A percentile compares a stretch with the other conserved stretches of the same genome.
phyloP scores from a whole-genome alignment of 1,140 invertebrate species.

The Sarcophaga bullata region DNA sequence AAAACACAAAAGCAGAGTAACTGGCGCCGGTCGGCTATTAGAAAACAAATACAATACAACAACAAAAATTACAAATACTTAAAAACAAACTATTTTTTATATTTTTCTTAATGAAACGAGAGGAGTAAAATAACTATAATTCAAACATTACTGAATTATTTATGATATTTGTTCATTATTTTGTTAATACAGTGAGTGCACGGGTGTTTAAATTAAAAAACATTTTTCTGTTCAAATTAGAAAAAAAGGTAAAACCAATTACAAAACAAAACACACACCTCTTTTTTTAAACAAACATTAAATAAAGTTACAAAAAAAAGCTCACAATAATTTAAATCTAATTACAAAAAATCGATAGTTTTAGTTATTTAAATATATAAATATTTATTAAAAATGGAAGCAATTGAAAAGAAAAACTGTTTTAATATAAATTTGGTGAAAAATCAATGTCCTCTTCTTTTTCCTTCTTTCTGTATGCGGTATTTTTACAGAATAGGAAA shows the following conservation, averaged over 20 bases:
- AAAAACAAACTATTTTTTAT: neutral
- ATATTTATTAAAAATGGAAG: neutral
- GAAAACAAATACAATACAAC: neutral
- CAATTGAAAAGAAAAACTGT: neutral
- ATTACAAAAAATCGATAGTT: no score
- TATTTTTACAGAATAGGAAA: neutral
- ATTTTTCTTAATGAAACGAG: neutral
- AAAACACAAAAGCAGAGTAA: constrained; percentile 18
- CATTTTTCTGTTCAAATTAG: no score
- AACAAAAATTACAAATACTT: neutral
- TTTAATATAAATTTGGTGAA: constrained; percentile 18
- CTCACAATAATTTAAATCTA: no score
- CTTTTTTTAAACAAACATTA: no score
- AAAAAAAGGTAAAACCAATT: no score
- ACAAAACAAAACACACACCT: no score
- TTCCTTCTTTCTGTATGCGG: neutral
- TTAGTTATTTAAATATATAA: neutral
- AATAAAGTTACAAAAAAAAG: no score
- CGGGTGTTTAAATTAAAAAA: no score
- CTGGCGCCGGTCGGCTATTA: constrained; percentile 37
- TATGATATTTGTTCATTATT: no score
- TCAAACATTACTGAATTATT: no score
- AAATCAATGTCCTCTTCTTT: neutral
- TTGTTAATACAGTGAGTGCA: no score
- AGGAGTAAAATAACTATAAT: neutral